Evolutionary conservation across 2,113 vertebrate genomes (phyloP).

Genomic region (Sinocyclocheilus anshuiensis): DNA sequence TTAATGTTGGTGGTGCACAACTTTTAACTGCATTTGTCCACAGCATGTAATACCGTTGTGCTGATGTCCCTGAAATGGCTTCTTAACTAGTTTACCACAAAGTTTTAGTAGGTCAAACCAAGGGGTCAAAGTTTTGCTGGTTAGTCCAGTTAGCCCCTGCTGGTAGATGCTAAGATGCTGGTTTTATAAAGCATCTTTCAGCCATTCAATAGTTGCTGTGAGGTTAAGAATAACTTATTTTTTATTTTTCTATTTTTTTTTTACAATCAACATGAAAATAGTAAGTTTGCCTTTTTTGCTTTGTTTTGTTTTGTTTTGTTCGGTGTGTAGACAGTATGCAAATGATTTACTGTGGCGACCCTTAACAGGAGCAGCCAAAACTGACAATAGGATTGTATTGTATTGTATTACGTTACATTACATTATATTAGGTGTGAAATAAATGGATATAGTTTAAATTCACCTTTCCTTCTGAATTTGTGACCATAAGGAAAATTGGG

Average conservation of each 20-base stretch:
- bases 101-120: background rate
- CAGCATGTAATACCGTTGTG: background rate
- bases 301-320: too few relatives aligned
- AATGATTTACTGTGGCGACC: background rate
- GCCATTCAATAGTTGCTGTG: background rate
- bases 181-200: background rate
- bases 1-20: slow-evolving; percentile 50
- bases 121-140: background rate
- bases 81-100: background rate
- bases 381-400: background rate
- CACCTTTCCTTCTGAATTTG: background rate
- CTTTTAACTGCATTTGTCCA: background rate
- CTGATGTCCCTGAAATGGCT: background rate
- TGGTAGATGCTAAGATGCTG: background rate
- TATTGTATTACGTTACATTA: background rate
- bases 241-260: background rate
- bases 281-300: background rate
- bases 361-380: background rate
- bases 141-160: background rate
- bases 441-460: background rate
- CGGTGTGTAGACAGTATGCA: background rate
- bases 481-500: background rate
- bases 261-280: background rate
- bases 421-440: background rate
- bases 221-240: background rate